Percentiles rank a stretch among this genome's conserved stretches.
phyloP scores from a whole-genome alignment of 2,797 vertebrate genomes.

The Brotula barbata region DNA sequence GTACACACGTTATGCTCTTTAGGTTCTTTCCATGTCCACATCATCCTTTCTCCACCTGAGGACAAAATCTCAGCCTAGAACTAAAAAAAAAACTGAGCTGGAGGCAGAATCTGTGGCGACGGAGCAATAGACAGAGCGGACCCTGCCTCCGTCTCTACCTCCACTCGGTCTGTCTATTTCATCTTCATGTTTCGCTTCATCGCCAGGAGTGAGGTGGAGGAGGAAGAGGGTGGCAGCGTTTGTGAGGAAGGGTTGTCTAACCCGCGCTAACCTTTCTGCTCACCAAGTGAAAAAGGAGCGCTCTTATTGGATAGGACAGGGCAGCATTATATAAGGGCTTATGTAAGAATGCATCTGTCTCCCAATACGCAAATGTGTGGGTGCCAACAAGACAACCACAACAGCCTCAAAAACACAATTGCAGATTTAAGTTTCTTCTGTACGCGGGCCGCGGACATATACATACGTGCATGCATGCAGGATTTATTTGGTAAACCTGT shows the following conservation, averaged over 20 bases:
- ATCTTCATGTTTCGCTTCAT: conserved; percentile 41
- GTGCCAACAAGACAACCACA: conserved; percentile 70
- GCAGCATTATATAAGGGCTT: conserved; percentile 79
- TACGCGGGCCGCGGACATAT: conserved; percentile 30
- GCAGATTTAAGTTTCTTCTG: conserved; percentile 50
- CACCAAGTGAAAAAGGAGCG: conserved; percentile 61
- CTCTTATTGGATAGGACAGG: conserved; percentile 68
- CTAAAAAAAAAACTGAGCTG: not conserved
- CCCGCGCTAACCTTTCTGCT: conserved; percentile 59
- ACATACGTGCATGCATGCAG: conserved; percentile 45
- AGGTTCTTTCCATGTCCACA: conserved; percentile 6
- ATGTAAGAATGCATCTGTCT: conserved; percentile 82
- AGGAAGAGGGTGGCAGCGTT: conserved; percentile 27
- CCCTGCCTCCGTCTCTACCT: conserved; percentile 30
- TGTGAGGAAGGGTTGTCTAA: conserved; percentile 59
- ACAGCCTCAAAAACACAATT: conserved; percentile 60
- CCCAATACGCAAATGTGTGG: conserved; percentile 72
- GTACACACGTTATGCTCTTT: not conserved
- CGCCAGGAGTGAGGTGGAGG: conserved; percentile 33
- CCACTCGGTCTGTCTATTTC: conserved; percentile 34
- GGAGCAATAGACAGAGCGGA: conserved; percentile 13
- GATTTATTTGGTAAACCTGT: conserved; percentile 44
- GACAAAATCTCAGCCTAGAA: conserved; percentile 23
- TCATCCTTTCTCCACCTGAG: conserved; percentile 25
- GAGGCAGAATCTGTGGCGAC: not conserved